phyloP scores from a whole-genome alignment of 2,797 vertebrate genomes.

The Eidolon dupreanum region DNA sequence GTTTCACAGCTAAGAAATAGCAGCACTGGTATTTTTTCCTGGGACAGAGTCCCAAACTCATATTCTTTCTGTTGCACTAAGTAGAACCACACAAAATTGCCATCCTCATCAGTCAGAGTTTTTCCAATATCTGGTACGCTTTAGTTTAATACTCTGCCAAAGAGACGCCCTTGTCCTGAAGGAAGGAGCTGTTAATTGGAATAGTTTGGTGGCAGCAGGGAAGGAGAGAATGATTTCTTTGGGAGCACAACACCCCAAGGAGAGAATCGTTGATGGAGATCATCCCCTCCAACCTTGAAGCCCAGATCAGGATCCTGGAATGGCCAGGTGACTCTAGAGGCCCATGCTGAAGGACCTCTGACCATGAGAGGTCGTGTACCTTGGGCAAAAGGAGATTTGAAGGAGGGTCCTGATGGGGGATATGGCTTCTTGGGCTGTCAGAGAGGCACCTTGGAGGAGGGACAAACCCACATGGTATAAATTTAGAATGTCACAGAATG shows the following conservation, averaged over 20 bases:
- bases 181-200: background rate
- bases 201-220: background rate
- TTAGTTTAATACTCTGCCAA: background rate
- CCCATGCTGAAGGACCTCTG: background rate
- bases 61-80: background rate
- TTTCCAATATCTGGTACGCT: background rate
- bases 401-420: too few species aligned
- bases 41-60: background rate
- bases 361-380: background rate
- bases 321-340: background rate
- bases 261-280: background rate
- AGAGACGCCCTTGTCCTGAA: background rate
- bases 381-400: background rate
- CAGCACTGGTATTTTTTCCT: background rate
- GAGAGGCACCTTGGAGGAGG: background rate
- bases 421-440: background rate
- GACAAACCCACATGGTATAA: background rate
- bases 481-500: constrained; percentile 58
- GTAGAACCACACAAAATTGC: background rate
- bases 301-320: background rate
- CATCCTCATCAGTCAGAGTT: background rate
- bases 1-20: background rate
- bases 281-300: background rate
- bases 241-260: background rate
- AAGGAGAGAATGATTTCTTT: background rate